Conservation (phyloP, 1,140 invertebrate species). For the Drosophila bocqueti region DNA sequence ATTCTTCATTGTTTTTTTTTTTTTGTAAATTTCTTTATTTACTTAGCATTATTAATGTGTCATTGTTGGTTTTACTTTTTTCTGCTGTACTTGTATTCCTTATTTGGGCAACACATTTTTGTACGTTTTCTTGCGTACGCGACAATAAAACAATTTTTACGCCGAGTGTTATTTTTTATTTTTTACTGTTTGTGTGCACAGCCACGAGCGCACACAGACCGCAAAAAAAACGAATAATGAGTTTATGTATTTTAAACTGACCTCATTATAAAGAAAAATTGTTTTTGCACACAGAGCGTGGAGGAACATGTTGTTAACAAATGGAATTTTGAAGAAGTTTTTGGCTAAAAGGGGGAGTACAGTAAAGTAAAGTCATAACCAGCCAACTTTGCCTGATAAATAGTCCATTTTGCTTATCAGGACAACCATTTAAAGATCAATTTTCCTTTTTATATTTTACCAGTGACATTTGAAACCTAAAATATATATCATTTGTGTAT, state of each 20-base stretch:
- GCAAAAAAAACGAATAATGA: conserved; percentile 40
- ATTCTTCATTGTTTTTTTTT: conserved; percentile 12
- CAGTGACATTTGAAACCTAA: neutral
- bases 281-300: conserved; percentile 42
- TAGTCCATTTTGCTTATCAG: conserved; percentile 11
- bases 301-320: conserved; percentile 45
- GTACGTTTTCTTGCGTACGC: conserved; percentile 63
- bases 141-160: conserved; percentile 55
- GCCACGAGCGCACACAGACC: conserved; percentile 47
- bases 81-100: conserved; percentile 39
- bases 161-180: conserved; percentile 40
- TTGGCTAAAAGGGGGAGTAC: conserved; percentile 2
- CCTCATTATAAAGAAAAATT: conserved; percentile 54
- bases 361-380: conserved; percentile 16
- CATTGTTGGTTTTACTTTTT: conserved; percentile 32
- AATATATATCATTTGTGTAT: too few species aligned
- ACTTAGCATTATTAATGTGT: conserved; percentile 56
- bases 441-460: neutral
- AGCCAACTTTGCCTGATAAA: conserved; percentile 17
- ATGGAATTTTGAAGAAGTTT: conserved; percentile 43
- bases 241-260: conserved; percentile 63
- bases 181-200: conserved; percentile 45
- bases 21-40: conserved; percentile 50
- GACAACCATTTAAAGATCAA: neutral
- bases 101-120: conserved; percentile 64